Base-by-base conservation (phyloP, 2,797 vertebrate species). In the Sarcophilus harrisii region DNA sequence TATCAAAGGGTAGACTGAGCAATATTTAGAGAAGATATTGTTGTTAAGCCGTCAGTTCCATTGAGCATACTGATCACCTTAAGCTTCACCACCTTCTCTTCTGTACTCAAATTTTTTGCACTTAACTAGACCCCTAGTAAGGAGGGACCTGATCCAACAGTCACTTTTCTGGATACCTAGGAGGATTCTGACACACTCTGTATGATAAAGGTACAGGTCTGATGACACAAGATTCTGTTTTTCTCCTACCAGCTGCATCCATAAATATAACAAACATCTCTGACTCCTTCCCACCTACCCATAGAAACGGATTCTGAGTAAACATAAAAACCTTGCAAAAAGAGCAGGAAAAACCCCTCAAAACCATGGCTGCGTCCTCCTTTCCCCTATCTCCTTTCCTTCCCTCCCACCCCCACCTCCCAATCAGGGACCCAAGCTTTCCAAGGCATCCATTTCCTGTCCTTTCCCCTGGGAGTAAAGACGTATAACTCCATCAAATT, bases 261-360 rank as follows among this genome's bases (percentile, higher is more conserved):
- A 87, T 45, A 87, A 87, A 87, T 87, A 49, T 87, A 95, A 60
- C 91, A 91, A 90, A 49, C 28, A 93, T 24, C 92, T 66, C 81
- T 1, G 27, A 38, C 55, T 6, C 87, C 87, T 49, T 90, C n/a
- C 30, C 58, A 87, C 38, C 21, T 87, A 87, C 55, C 59, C 58
- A 58, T 6, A 91, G 30, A 81, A 87, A 87, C 38, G 45, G 73
- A 49, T 49, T 38, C 38, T 87, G 24, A 87, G 38, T 38, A 81
- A 81, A 81, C 73, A 49, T 24, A 87, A 49, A 87, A 87, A 87
- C 38, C 73, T 87, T 45, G 38, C 73, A 87, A 87, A 95, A 59
- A 92, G n/a, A 90, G 60, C 54, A 91, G 91, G 58, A 90, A 95
- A 49, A 90, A 90, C 21, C 57, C 14, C 49, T 4, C 1, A 59